A percentile compares a stretch with the other conserved stretches of the same genome.
phyloP scores from a whole-genome alignment of 2,888 invertebrate genomes.

The Eupithecia exiguata region DNA sequence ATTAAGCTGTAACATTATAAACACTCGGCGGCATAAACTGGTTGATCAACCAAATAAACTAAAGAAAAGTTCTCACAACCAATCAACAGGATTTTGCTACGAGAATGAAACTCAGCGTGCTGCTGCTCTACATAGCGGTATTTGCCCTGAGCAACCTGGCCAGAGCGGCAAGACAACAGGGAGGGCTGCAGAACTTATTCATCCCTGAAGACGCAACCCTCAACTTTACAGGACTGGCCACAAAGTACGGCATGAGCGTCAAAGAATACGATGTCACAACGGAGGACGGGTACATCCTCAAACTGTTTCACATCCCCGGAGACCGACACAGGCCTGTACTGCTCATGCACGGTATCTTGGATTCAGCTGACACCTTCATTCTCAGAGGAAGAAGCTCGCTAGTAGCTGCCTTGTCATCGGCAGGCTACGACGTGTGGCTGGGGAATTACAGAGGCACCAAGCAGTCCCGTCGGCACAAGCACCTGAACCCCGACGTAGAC shows the following conservation, averaged over 20 bases:
- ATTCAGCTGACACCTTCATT: conserved; percentile 55
- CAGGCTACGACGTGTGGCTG: conserved; percentile 76
- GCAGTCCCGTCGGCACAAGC: conserved; percentile 80
- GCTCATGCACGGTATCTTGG: conserved; percentile 57
- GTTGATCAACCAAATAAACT: background rate
- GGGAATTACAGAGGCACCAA: conserved; percentile 82
- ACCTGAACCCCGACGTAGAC: conserved; percentile 60
- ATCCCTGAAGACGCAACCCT: conserved; percentile 37
- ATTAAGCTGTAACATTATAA: conserved; percentile 19
- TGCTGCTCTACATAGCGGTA: conserved; percentile 14
- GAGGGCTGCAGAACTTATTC: background rate
- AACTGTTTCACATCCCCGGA: conserved; percentile 50
- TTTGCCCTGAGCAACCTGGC: conserved; percentile 3
- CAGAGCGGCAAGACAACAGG: background rate
- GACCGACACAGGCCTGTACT: conserved; percentile 48
- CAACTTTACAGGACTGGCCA: conserved; percentile 42
- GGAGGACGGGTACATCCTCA: conserved; percentile 57
- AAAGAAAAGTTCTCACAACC: background rate
- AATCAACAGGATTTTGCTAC: background rate
- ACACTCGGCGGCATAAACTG: background rate
- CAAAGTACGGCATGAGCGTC: conserved; percentile 41
- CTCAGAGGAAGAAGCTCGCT: conserved; percentile 53
- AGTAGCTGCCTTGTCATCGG: conserved; percentile 63
- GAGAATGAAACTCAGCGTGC: conserved; percentile 13
- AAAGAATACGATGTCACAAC: conserved; percentile 52